These are phyloP conservation scores for Dasysyrphus tricinctus DNA, from an alignment of 2,888 invertebrate species.

Conservation along the genomic window DNA sequence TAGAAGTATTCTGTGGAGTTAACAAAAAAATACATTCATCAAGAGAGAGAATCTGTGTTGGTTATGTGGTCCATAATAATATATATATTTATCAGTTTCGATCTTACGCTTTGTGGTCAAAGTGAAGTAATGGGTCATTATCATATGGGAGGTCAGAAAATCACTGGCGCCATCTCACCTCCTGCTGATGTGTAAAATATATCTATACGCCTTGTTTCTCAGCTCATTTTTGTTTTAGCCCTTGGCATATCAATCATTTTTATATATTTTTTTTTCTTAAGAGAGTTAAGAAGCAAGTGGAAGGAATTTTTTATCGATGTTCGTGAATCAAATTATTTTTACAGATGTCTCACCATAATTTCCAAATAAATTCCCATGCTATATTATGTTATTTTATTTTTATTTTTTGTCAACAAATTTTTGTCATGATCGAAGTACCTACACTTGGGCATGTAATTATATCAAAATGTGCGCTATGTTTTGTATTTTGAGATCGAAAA, in stretches of 20 bases:
- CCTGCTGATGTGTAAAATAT: constrained; percentile 79
- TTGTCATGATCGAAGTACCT: constrained; percentile 1
- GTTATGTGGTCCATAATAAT: constrained; percentile 33
- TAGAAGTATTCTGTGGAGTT: constrained; percentile 11
- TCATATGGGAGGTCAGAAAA: constrained; percentile 78
- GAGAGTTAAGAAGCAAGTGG: constrained; percentile 33
- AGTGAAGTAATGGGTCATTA: constrained; percentile 42
- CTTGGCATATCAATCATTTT: constrained; percentile 55
- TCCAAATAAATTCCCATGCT: constrained; percentile 16
- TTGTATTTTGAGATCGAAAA: too few species aligned
- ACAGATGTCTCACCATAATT: constrained; percentile 39
- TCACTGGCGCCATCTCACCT: constrained; percentile 82
- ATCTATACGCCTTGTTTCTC: constrained; percentile 54
- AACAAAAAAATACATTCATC: background rate
- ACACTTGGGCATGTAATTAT: too few species aligned
- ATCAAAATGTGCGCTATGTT: too few species aligned
- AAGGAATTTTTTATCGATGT: constrained; percentile 28
- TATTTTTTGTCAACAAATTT: constrained; percentile 19
- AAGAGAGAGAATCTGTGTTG: constrained; percentile 2
- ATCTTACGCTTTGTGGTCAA: constrained; percentile 36
- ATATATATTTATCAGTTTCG: constrained; percentile 45
- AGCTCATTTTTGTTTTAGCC: constrained; percentile 51
- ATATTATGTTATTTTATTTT: constrained; percentile 24
- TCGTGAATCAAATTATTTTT: background rate
- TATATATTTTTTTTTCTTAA: constrained; percentile 19